Evolutionary conservation across 2,113 vertebrate genomes (phyloP).

Genomic region (Garra rufa): DNA sequence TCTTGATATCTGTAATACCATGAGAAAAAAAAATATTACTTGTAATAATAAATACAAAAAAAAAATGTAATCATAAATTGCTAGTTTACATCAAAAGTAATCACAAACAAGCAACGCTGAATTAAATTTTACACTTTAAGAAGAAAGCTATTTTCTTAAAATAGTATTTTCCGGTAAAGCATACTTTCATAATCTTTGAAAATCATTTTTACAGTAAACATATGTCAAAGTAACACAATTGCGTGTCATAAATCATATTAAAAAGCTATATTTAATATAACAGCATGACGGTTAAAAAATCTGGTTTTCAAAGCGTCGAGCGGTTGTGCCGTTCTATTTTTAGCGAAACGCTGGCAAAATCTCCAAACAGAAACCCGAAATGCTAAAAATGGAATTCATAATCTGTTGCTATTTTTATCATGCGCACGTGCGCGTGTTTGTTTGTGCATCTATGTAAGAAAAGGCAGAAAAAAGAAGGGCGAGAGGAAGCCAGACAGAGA

Average conservation of each 20-base stretch:
- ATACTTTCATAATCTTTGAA: too few relatives aligned
- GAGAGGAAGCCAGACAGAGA: neutral
- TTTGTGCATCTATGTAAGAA: slow-evolving; percentile 18
- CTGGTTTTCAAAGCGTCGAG: neutral
- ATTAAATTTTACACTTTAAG: too few relatives aligned
- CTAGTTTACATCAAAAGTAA: too few relatives aligned
- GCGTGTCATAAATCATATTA: neutral
- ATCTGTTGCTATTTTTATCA: slow-evolving; percentile 43
- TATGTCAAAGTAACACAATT: neutral
- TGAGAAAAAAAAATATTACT: too few relatives aligned
- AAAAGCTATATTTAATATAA: neutral
- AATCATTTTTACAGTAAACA: too few relatives aligned
- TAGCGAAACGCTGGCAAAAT: slow-evolving; percentile 9
- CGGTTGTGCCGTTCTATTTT: slow-evolving; percentile 10
- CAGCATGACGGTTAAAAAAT: neutral
- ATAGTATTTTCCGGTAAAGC: too few relatives aligned
- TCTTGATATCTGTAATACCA: too few relatives aligned
- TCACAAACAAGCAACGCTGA: too few relatives aligned
- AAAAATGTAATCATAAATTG: too few relatives aligned
- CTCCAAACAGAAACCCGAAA: slow-evolving; percentile 2
- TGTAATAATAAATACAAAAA: too few relatives aligned
- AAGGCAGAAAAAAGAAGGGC: slow-evolving; percentile 19
- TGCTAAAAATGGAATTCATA: slow-evolving; percentile 39
- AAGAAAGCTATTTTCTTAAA: too few relatives aligned
- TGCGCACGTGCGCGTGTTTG: slow-evolving; percentile 18